Evolutionary conservation across 2,888 invertebrate species (phyloP).

Genomic region (Lagria hirta): DNA sequence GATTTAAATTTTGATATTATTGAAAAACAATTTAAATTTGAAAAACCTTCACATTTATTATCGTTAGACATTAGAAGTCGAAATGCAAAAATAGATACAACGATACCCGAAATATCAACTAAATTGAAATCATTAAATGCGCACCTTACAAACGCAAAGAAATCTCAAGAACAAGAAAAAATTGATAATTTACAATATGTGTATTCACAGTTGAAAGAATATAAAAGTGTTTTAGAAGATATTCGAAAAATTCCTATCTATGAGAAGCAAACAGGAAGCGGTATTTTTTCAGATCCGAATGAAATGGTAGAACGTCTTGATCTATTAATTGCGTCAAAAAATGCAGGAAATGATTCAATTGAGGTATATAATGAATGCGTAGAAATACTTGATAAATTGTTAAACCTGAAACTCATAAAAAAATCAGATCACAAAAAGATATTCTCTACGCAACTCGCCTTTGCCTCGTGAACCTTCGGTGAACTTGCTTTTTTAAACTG

Average conservation of each 20-base stretch:
- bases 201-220: constrained; percentile 11
- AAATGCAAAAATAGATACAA: constrained; percentile 28
- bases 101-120: constrained; percentile 20
- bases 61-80: constrained; percentile 24
- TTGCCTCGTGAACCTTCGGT: too few species aligned
- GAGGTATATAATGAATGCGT: constrained; percentile 24
- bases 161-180: constrained; percentile 2
- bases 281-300: constrained; percentile 25
- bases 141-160: constrained; percentile 11
- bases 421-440: constrained; percentile 16
- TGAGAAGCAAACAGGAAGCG: constrained; percentile 16
- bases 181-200: constrained; percentile 1
- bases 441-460: not conserved
- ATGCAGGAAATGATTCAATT: constrained; percentile 25
- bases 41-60: constrained; percentile 24
- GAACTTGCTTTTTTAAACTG: constrained; percentile 9
- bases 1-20: constrained; percentile 28
- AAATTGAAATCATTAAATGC: constrained; percentile 18
- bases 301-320: constrained; percentile 27
- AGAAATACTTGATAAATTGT: constrained; percentile 21
- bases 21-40: constrained; percentile 23
- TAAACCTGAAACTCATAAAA: constrained; percentile 9
- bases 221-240: constrained; percentile 9
- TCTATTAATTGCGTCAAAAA: constrained; percentile 25
- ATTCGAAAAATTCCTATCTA: constrained; percentile 12